Conservation (phyloP, 2,888 invertebrate species). For the Uloborus plumipes region DNA sequence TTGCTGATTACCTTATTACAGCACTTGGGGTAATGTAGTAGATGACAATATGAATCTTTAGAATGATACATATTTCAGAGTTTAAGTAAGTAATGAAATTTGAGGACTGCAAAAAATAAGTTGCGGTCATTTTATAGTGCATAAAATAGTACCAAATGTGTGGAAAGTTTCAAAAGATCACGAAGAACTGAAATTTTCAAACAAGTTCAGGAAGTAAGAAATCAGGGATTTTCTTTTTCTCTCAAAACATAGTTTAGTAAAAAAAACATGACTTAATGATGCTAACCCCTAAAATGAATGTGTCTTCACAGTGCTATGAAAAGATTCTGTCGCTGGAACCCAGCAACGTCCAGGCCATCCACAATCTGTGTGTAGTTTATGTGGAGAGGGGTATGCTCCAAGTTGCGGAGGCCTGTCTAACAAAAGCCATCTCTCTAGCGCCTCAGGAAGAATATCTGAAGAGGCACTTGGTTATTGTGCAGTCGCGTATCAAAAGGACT, state of each 20-base stretch:
- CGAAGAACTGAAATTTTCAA: too few species aligned
- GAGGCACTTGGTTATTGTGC: slow-evolving; percentile 89
- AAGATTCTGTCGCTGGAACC: slow-evolving; percentile 89
- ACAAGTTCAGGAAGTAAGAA: background rate
- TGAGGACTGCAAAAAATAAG: too few species aligned
- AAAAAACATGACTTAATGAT: too few species aligned
- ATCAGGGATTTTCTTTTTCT: background rate
- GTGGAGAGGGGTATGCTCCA: slow-evolving; percentile 90
- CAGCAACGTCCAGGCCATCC: slow-evolving; percentile 91
- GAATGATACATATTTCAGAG: too few species aligned
- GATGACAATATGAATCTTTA: too few species aligned
- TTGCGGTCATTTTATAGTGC: too few species aligned
- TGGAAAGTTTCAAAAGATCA: too few species aligned
- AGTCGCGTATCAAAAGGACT: slow-evolving; percentile 75
- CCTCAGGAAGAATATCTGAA: slow-evolving; percentile 92
- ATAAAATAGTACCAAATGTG: too few species aligned
- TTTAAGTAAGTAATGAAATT: too few species aligned
- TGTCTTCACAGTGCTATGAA: slow-evolving; percentile 83
- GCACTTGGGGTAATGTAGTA: too few species aligned
- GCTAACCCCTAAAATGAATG: too few species aligned
- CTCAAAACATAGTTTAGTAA: background rate
- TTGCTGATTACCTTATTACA: too few species aligned
- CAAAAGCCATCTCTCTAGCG: slow-evolving; percentile 80
- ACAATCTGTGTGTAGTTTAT: slow-evolving; percentile 95
- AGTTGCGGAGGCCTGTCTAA: slow-evolving; percentile 87